A percentile compares a stretch with the other conserved stretches of the same genome.
These are phyloP conservation scores for Danio choprae DNA, from an alignment of 2,797 vertebrate species.

Conservation along the genomic window DNA sequence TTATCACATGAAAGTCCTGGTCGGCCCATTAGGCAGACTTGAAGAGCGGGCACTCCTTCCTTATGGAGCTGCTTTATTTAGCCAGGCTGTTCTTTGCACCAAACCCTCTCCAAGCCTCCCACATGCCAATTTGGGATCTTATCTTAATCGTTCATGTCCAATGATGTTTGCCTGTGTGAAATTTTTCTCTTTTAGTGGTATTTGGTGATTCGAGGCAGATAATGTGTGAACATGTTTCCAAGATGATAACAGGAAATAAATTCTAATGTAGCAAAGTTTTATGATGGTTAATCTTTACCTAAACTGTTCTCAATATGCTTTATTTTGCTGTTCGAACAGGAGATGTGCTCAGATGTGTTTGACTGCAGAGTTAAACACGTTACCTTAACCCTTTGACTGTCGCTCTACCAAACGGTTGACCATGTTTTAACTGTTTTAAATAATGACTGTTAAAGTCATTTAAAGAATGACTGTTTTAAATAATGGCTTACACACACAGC, in stretches of 20 bases:
- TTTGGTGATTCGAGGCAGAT: conserved; percentile 25
- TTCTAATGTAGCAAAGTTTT: not conserved
- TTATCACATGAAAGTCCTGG: conserved; percentile 78
- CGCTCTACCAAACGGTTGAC: no score
- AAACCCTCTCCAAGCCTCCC: conserved; percentile 33
- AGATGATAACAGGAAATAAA: conserved; percentile 15
- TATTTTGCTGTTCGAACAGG: conserved; percentile 8
- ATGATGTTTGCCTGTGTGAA: conserved; percentile 28
- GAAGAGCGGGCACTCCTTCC: conserved; percentile 71
- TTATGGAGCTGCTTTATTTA: conserved; percentile 65
- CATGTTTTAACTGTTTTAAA: no score
- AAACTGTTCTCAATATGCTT: conserved; percentile 5
- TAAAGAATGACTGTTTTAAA: no score
- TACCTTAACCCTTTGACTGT: no score
- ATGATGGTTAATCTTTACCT: conserved; percentile 23
- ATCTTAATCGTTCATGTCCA: conserved; percentile 49
- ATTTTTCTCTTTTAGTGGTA: conserved; percentile 37
- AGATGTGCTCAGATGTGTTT: not conserved
- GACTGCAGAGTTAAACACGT: not conserved
- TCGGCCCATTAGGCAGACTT: conserved; percentile 68
- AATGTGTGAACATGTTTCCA: conserved; percentile 20
- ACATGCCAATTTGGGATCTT: conserved; percentile 55
- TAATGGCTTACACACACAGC: no score
- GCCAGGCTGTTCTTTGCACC: conserved; percentile 44
- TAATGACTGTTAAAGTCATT: no score